Evolutionary conservation across 2,113 vertebrate species (phyloP), one percentile per base, ranked within the genome.

Genomic region (Naja naja): DNA sequence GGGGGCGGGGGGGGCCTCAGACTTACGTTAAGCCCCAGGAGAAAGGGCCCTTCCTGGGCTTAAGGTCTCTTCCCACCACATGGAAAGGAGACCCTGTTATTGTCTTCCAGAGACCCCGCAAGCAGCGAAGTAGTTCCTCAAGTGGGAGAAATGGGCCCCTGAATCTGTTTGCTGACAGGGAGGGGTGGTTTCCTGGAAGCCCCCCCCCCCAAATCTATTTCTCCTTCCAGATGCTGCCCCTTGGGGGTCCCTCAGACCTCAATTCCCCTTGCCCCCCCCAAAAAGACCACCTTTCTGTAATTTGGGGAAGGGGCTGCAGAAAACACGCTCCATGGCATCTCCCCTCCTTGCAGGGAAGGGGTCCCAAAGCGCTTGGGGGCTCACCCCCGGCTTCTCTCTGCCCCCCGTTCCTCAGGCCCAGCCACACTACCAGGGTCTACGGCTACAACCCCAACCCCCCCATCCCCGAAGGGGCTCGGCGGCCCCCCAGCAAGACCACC

Each of bases 361-460:
- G 1, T 6, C 30, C 4, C 11, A 14, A 34, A 2, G 2, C 1
- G 0, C 69, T 34, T 18, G 2, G 14, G 69, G 5, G 5, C n/a
- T 74, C n/a, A 34, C n/a, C n/a, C n/a, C n/a, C 16, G 3, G n/a
- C n/a, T 74, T 34, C 30, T 34, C 14, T 1, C 30, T 34, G 64
- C n/a, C 69, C 16, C n/a, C n/a, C 1, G 1, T 14, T 2, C 14
- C 20, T 0, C 92, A 98, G 99, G 97, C 47, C 92, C 25, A 89
- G 93, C 20, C 93, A 96, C 23, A 3, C 94, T 86, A 85, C 90
- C 0, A 90, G 97, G 94, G 93, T 96, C 64, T 97, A 97, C 0
- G 98, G 98, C 22, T 98, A 98, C 94, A 98, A 98, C 87, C 98
- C 97, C 0, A 96, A 96, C 14, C 98, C 97, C 0, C n/a, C 96